phyloP scores from a whole-genome alignment of 1,140 invertebrate genomes.

The Gryon sp. region DNA sequence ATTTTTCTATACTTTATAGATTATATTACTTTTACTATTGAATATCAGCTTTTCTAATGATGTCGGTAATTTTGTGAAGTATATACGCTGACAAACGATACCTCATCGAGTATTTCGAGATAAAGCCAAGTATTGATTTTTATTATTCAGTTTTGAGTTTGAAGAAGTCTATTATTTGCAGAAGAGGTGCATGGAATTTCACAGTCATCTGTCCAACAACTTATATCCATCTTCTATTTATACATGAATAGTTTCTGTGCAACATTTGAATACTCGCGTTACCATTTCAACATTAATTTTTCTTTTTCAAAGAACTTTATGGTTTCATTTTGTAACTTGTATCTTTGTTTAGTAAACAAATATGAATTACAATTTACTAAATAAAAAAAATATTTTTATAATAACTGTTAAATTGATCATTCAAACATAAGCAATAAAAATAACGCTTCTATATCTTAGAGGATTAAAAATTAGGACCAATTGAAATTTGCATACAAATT shows the following conservation, averaged over 20 bases:
- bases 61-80: constrained; percentile 1
- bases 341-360: no score
- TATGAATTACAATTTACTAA: no score
- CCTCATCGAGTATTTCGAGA: constrained; percentile 19
- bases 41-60: constrained; percentile 5
- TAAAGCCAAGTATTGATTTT: constrained; percentile 54
- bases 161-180: constrained; percentile 25
- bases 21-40: no score
- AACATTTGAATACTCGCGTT: constrained; percentile 18
- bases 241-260: constrained; percentile 9
- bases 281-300: constrained; percentile 37
- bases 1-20: no score
- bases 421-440: no score
- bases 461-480: no score
- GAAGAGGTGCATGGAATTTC: constrained; percentile 19
- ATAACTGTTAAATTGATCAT: no score
- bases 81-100: constrained; percentile 1
- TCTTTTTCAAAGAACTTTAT: no score
- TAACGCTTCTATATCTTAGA: no score
- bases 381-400: no score
- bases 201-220: constrained; percentile 42
- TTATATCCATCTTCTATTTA: constrained; percentile 1
- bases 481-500: no score
- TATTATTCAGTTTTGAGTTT: constrained; percentile 10
- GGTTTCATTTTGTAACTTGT: no score